phyloP scores from a whole-genome alignment of 1,140 invertebrate genomes.

The Dendroctonus ponderosae region DNA sequence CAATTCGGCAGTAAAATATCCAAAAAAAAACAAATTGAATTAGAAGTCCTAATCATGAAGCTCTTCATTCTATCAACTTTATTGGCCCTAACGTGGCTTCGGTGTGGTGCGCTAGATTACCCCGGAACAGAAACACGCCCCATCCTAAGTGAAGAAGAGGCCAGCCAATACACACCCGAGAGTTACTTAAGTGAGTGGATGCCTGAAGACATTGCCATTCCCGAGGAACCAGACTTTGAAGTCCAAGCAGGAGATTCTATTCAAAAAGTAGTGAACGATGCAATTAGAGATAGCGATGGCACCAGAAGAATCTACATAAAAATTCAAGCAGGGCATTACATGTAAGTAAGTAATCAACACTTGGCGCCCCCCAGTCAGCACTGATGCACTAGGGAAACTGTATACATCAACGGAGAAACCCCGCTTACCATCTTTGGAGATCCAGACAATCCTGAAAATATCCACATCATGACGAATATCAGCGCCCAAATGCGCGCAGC shows the following conservation, averaged over 20 bases:
- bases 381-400: background rate
- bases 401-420: background rate
- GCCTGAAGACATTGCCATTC: background rate
- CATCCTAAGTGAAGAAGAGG: constrained; percentile 8
- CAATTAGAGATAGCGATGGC: background rate
- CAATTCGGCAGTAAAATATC: too few species aligned
- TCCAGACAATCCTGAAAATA: background rate
- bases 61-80: too few species aligned
- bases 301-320: background rate
- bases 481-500: background rate
- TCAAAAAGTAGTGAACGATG: constrained; percentile 6
- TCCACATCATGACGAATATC: background rate
- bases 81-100: too few species aligned
- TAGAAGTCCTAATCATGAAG: too few species aligned
- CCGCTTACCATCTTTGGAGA: constrained; percentile 8
- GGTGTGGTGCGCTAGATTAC: background rate
- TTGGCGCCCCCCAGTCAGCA: constrained; percentile 1
- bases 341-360: constrained; percentile 3
- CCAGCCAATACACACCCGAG: background rate
- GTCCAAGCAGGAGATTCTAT: background rate
- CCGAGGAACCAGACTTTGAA: background rate
- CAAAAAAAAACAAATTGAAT: too few species aligned
- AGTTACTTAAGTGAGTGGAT: constrained; percentile 2
- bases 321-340: background rate
- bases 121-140: constrained; percentile 7